Conservation (phyloP, 2,888 invertebrate genomes). For the Charanyca ferruginea region DNA sequence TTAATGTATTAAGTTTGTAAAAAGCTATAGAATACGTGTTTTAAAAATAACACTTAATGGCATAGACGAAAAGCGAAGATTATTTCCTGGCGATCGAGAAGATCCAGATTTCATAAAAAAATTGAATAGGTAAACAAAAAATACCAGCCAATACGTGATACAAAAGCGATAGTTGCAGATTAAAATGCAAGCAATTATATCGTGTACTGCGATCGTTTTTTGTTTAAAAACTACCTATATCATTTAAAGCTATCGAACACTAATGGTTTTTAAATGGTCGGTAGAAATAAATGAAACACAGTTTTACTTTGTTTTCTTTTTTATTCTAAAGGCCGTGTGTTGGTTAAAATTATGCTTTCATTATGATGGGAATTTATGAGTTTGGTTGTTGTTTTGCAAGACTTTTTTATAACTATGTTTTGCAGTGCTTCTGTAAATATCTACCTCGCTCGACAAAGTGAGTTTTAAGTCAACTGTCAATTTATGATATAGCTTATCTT, state of each 20-base stretch:
- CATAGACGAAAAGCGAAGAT: too few relatives aligned
- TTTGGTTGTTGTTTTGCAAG: neutral
- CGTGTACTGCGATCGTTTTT: conserved; percentile 20
- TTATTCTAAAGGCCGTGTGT: neutral
- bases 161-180: conserved; percentile 24
- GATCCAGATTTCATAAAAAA: too few relatives aligned
- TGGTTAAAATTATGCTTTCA: neutral
- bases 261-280: conserved; percentile 64
- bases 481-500: too few relatives aligned
- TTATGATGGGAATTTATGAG: neutral
- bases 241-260: conserved; percentile 39
- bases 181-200: conserved; percentile 30
- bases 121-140: neutral
- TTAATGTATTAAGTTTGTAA: too few relatives aligned
- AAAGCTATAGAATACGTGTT: too few relatives aligned
- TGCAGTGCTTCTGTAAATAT: too few relatives aligned
- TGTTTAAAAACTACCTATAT: conserved; percentile 27
- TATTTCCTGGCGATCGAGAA: too few relatives aligned
- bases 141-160: neutral
- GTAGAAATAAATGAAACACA: conserved; percentile 9
- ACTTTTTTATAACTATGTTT: neutral
- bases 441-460: too few relatives aligned
- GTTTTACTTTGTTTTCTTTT: neutral
- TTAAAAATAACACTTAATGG: too few relatives aligned
- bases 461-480: too few relatives aligned